Base-by-base conservation (phyloP, 2,797 vertebrate species). In the Otus scops region DNA sequence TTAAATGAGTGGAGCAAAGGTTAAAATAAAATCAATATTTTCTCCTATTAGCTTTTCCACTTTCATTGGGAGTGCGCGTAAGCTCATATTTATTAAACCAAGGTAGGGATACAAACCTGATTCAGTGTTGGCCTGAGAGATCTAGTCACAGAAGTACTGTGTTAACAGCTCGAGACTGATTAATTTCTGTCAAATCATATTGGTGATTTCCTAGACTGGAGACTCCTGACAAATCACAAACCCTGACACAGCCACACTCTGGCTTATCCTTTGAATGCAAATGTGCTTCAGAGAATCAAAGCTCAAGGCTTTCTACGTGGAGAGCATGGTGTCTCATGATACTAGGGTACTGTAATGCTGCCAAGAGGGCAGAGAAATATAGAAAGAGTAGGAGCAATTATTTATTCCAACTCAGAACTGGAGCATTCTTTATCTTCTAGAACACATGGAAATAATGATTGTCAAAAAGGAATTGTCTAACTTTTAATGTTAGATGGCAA, bases 1-100 rank as follows among this genome's bases (percentile, higher is more conserved):
- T 27, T 77, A 80, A 86, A 83, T 70, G 24, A 76, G 9, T 70
- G 54, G 64, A 76, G 39, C 38, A 67, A 75, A 39, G n/a, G 57
- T 88, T 91, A 84, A 93, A 85, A 76, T 54, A 70, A 90, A 91
- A 84, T 77, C 60, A 50, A 0, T 91, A 22, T 77, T 86, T 92
- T 81, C n/a, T 68, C 30, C 56, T 80, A 1, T 50, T 38, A 67
- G 30, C 30, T 74, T 81, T 74, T 41, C 21, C 34, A 12, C 36
- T 80, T 65, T 28, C 28, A 30, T 2, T 68, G 48, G 43, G 48
- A 78, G 16, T 2, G 5, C 73, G 8, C 38, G 10, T 67, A 11
- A 64, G 54, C 11, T 77, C 9, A 4, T 53, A 56, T 47, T 61
- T 65, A 9, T 85, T 53, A 76, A 30, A 43, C 8, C 17, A 64